phyloP scores from a whole-genome alignment of 2,113 vertebrate genomes.

The Microtus pennsylvanicus region DNA sequence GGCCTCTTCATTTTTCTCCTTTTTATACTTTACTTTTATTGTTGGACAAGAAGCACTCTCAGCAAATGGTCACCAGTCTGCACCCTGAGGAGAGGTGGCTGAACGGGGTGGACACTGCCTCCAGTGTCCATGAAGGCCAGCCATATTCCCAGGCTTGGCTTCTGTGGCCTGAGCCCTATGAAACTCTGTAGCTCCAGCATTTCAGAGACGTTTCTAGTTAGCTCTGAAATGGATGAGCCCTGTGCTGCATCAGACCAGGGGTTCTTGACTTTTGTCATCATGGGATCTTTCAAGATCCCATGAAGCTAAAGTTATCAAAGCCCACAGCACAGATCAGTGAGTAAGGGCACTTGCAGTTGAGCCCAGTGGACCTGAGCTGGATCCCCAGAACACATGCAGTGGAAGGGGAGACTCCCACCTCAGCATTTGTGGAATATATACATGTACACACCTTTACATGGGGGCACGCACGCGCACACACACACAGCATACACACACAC shows the following conservation, averaged over 20 bases:
- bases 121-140: not conserved
- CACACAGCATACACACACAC: not conserved
- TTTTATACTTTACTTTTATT: not conserved
- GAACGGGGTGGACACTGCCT: not conserved
- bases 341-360: not conserved
- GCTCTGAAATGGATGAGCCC: not conserved
- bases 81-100: not conserved
- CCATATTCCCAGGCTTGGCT: not conserved
- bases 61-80: not conserved
- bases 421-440: not conserved
- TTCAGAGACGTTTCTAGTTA: slow-evolving; percentile 11
- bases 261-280: not conserved
- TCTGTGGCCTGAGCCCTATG: not conserved
- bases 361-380: not conserved
- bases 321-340: not conserved
- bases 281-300: not conserved
- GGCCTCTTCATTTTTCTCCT: not conserved
- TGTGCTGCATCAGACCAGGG: not conserved
- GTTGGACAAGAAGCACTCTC: not conserved
- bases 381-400: not conserved
- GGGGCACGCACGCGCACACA: not conserved
- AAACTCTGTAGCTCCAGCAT: not conserved
- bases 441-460: not conserved
- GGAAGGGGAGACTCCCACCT: not conserved
- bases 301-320: not conserved